Conservation (phyloP, 2,113 vertebrate genomes). For the Nicator chloris region DNA sequence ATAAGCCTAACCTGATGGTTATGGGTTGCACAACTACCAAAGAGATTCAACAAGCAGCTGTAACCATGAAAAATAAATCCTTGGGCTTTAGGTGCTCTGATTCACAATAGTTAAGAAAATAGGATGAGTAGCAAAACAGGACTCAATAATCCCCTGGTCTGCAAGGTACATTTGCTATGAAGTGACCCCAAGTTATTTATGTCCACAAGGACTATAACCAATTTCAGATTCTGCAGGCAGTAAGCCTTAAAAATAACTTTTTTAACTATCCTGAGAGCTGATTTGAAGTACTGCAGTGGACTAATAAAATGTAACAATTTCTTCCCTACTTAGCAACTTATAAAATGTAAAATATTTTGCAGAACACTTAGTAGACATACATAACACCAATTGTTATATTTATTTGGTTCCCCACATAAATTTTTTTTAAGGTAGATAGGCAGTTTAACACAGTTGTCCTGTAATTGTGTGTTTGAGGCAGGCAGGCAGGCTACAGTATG, state of each 20-base stretch:
- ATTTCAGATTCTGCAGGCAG: not conserved
- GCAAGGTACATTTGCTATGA: not conserved
- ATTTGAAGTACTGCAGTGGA: not conserved
- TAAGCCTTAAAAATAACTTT: not conserved
- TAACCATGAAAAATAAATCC: not conserved
- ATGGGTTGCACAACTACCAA: not conserved
- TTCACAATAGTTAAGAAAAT: not conserved
- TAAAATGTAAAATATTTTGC: not conserved
- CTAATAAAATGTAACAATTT: not conserved
- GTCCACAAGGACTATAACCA: not conserved
- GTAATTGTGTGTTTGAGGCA: not conserved
- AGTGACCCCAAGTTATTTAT: not conserved
- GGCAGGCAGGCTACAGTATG: not conserved
- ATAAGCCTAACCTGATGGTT: not conserved
- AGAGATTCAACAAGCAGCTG: not conserved
- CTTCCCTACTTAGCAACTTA: not conserved
- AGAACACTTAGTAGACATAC: not conserved
- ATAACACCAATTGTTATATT: not conserved
- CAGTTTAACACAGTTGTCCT: not conserved
- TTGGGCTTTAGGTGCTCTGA: not conserved
- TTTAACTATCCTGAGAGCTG: not conserved
- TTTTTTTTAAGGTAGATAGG: not conserved
- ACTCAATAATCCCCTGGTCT: not conserved
- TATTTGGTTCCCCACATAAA: not conserved
- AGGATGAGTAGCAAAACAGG: not conserved